Evolutionary conservation across 2,888 invertebrate species (phyloP).

Genomic region (Drosophila quasianomalipes): DNA sequence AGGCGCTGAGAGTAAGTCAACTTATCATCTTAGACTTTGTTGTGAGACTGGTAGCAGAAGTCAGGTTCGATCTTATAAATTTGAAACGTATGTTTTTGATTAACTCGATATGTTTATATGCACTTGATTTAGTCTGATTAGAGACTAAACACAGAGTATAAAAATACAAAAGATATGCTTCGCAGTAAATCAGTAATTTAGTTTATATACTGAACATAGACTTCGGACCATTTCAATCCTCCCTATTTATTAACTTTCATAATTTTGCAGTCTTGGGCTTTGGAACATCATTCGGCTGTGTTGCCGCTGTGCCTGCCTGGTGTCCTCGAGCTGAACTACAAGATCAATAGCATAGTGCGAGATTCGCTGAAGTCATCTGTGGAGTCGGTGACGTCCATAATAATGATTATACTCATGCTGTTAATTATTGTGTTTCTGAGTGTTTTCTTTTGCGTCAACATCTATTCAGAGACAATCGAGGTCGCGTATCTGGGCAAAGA

Average conservation of each 20-base stretch:
- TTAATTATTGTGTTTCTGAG: conserved; percentile 92
- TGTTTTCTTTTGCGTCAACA: conserved; percentile 90
- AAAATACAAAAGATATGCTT: too few species aligned
- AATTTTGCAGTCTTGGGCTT: conserved; percentile 85
- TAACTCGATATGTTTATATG: not conserved
- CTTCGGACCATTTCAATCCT: not conserved
- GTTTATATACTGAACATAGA: not conserved
- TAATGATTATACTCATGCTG: conserved; percentile 94
- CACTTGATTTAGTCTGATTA: not conserved
- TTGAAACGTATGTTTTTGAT: not conserved
- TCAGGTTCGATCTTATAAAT: not conserved
- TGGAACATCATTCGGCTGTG: conserved; percentile 88
- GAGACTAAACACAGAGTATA: too few species aligned
- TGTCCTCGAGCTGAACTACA: conserved; percentile 89
- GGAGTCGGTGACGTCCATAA: conserved; percentile 93
- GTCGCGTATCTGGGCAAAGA: conserved; percentile 95
- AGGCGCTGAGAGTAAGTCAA: conserved; percentile 57
- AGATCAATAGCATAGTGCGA: conserved; percentile 88
- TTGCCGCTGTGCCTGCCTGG: conserved; percentile 92
- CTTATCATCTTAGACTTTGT: not conserved
- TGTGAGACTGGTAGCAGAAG: not conserved
- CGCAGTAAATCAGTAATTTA: too few species aligned
- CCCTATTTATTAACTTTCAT: not conserved
- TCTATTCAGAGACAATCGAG: conserved; percentile 97
- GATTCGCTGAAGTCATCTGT: conserved; percentile 90